A percentile compares a stretch with the other conserved stretches of the same genome.
Conservation (phyloP, 35 echinoderm and acorn worm genomes). For the Acanthaster planci region DNA sequence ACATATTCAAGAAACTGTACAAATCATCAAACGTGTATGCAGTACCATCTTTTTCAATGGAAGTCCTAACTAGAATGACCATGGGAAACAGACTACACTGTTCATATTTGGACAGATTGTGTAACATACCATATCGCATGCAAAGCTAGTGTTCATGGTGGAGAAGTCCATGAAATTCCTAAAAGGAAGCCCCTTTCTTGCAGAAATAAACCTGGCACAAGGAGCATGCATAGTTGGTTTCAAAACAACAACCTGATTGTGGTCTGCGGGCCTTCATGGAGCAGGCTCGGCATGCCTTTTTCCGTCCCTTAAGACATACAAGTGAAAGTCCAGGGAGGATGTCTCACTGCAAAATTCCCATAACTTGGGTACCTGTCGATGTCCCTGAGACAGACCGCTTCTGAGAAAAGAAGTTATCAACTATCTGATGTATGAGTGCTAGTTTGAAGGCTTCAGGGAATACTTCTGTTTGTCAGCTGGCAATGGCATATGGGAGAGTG, state of each 20-base stretch:
- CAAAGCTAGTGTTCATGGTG: neutral
- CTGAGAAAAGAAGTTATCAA: constrained; percentile 14
- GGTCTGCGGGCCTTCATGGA: neutral
- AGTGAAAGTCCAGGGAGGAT: constrained; percentile 15
- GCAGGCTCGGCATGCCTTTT: constrained; percentile 5
- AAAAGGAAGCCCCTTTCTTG: neutral
- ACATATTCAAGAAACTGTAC: too few relatives aligned
- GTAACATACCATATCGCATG: too few relatives aligned
- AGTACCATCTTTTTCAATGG: too few relatives aligned
- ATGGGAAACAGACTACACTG: too few relatives aligned
- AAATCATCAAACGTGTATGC: too few relatives aligned
- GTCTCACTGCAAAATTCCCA: neutral
- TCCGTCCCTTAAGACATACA: constrained; percentile 15
- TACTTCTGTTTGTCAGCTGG: constrained; percentile 12
- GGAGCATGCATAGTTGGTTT: constrained; percentile 23
- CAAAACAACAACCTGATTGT: neutral
- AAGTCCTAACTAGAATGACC: too few relatives aligned
- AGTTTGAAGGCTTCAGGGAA: constrained; percentile 38
- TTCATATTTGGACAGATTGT: too few relatives aligned
- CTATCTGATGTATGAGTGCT: constrained; percentile 34
- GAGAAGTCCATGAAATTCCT: constrained; percentile 26
- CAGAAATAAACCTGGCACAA: constrained; percentile 13
- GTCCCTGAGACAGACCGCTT: constrained; percentile 8
- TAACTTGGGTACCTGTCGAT: too few relatives aligned
- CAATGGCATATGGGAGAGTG: neutral